These are phyloP conservation scores for Cylloceria caligata DNA, from an alignment of 2,888 invertebrate species.

Conservation along the genomic window DNA sequence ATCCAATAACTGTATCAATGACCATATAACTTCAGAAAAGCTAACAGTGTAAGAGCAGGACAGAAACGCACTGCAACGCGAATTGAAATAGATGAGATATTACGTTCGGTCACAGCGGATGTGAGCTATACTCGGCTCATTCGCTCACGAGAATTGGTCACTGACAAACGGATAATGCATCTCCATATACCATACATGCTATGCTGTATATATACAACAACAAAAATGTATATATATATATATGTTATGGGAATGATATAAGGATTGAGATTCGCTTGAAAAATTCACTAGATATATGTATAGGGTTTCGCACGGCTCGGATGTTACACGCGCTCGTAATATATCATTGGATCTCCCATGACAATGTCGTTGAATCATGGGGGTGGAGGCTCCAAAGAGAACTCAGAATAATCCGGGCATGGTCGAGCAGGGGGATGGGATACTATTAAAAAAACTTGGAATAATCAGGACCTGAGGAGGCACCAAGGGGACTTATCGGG, in stretches of 20 bases:
- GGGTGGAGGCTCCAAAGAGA: too few relatives aligned
- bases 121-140: slow-evolving; percentile 50
- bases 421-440: too few relatives aligned
- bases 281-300: too few relatives aligned
- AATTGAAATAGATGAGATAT: slow-evolving; percentile 72
- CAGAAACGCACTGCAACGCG: slow-evolving; percentile 57
- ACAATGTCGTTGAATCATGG: too few relatives aligned
- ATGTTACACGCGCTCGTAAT: too few relatives aligned
- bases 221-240: not conserved
- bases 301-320: too few relatives aligned
- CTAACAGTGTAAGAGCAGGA: slow-evolving; percentile 9
- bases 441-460: too few relatives aligned
- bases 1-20: not conserved
- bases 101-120: slow-evolving; percentile 66
- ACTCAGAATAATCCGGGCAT: too few relatives aligned
- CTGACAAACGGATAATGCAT: slow-evolving; percentile 50
- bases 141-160: slow-evolving; percentile 57
- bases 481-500: too few relatives aligned
- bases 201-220: not conserved
- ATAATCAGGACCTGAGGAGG: too few relatives aligned
- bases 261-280: slow-evolving; percentile 53
- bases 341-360: too few relatives aligned
- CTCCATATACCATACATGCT: slow-evolving; percentile 9
- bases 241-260: slow-evolving; percentile 62
- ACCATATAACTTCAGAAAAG: not conserved